Conservation (phyloP, 30 jellyfish, hydroid and myxozoan species). For the Pseudorhiza aurosa region DNA sequence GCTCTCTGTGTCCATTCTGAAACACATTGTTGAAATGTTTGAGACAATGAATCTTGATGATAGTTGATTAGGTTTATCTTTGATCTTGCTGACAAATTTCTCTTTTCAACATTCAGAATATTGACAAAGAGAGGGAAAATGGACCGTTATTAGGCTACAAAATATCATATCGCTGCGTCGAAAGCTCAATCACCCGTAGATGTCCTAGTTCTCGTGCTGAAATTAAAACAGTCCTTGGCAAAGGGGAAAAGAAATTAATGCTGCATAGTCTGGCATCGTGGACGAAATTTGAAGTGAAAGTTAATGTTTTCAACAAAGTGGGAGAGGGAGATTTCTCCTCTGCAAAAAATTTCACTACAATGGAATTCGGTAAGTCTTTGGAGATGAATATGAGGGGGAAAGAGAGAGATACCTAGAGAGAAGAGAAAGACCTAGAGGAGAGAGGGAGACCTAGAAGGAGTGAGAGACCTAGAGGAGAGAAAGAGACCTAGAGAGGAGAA, state of each 20-base stretch:
- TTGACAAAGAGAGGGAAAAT: conserved; percentile 34
- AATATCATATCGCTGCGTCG: conserved; percentile 20
- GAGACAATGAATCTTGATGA: too few species aligned
- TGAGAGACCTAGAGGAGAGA: not conserved
- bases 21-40: too few species aligned
- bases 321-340: conserved; percentile 58
- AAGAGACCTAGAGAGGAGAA: too few species aligned
- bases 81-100: not conserved
- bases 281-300: conserved; percentile 41
- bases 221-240: conserved; percentile 3
- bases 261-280: conserved; percentile 37
- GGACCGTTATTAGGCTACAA: conserved; percentile 60
- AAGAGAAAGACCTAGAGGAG: not conserved
- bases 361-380: conserved; percentile 37
- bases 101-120: conserved; percentile 2
- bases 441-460: not conserved
- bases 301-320: conserved; percentile 42
- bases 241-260: not conserved
- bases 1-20: too few species aligned
- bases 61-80: too few species aligned
- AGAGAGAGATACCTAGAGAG: too few species aligned
- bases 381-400: too few species aligned
- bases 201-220: not conserved
- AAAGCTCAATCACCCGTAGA: conserved; percentile 10
- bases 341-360: conserved; percentile 3